Conservation (phyloP, 2,888 invertebrate species). For the Cephalotes varians region DNA sequence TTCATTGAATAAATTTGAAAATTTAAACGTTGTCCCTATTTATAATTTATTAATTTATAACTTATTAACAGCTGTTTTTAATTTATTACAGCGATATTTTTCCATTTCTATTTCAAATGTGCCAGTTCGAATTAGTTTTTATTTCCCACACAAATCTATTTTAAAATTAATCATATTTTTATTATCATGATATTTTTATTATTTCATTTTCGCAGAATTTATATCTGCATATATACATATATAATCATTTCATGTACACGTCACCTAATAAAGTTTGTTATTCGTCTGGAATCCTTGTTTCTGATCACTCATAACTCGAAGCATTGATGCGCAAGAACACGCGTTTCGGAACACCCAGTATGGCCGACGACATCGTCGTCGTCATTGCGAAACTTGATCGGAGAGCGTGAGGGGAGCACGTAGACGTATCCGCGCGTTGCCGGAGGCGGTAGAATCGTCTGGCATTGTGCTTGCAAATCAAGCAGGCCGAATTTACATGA, state of each 20-base stretch:
- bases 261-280: neutral
- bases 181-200: neutral
- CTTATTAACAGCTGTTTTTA: neutral
- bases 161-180: neutral
- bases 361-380: conserved; percentile 13
- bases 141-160: neutral
- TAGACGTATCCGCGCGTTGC: conserved; percentile 74
- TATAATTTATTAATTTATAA: neutral
- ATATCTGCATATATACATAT: too few species aligned
- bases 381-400: conserved; percentile 45
- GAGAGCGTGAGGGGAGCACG: conserved; percentile 62
- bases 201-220: too few species aligned
- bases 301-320: neutral
- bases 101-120: neutral
- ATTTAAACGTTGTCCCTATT: neutral
- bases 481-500: conserved; percentile 84
- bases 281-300: neutral
- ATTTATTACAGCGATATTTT: neutral
- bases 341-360: conserved; percentile 19
- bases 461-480: conserved; percentile 85
- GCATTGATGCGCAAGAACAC: too few species aligned
- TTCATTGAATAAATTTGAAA: neutral
- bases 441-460: conserved; percentile 81
- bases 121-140: neutral
- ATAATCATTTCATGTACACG: neutral